Evolutionary conservation across 2,888 invertebrate species (phyloP).

Genomic region (Melinaea marsaeus): DNA sequence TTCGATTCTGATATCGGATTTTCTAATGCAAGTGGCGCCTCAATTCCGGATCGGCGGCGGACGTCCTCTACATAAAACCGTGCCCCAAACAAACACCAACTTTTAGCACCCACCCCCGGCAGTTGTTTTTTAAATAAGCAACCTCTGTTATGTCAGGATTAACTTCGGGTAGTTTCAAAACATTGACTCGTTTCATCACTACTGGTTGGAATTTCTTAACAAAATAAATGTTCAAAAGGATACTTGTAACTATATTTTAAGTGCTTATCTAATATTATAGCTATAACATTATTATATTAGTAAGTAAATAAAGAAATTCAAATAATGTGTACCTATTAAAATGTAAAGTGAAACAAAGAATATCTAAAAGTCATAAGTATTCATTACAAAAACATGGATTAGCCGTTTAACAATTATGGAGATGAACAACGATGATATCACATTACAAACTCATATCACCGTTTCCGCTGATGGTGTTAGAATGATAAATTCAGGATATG

Average conservation of each 20-base stretch:
- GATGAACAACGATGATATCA: slow-evolving; percentile 68
- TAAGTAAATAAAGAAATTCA: too few relatives aligned
- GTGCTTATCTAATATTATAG: too few relatives aligned
- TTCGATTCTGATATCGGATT: slow-evolving; percentile 67
- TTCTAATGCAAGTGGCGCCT: slow-evolving; percentile 74
- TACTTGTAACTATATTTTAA: slow-evolving; percentile 2
- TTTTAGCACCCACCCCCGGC: slow-evolving; percentile 58
- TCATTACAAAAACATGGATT: slow-evolving; percentile 41
- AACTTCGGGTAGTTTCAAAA: slow-evolving; percentile 54
- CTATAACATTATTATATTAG: too few relatives aligned
- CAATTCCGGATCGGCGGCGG: slow-evolving; percentile 51
- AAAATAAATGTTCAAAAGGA: slow-evolving; percentile 9
- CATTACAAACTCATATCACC: slow-evolving; percentile 74
- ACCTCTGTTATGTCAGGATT: slow-evolving; percentile 61
- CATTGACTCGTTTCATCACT: slow-evolving; percentile 49
- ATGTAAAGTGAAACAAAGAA: neutral
- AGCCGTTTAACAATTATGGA: slow-evolving; percentile 57
- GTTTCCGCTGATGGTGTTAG: slow-evolving; percentile 74
- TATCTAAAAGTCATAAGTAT: neutral
- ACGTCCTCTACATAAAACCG: slow-evolving; percentile 66
- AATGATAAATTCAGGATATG: slow-evolving; percentile 75
- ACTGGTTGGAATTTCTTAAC: slow-evolving; percentile 27
- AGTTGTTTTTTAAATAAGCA: slow-evolving; percentile 70
- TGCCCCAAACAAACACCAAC: slow-evolving; percentile 68
- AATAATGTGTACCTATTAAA: neutral